Base-by-base conservation (phyloP, 2,888 invertebrate species). In the Apamea crenata region DNA sequence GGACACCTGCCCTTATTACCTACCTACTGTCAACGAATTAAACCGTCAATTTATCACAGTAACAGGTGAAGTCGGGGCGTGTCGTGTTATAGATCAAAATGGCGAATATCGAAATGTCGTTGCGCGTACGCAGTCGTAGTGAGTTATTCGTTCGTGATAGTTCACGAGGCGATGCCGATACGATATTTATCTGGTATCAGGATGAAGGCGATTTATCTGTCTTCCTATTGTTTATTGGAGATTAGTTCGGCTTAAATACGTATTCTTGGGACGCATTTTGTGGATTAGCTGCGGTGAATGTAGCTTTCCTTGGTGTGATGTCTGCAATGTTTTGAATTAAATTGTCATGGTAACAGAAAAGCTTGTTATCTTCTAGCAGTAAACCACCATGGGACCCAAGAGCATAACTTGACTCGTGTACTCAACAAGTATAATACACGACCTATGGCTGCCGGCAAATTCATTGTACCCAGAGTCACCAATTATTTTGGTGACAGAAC, bases 71-170 rank as follows among this genome's bases (percentile, higher is more conserved):
- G 83, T 29, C 81, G 71, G 81, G 90, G 90, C 84, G 90, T 82
- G 87, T 80, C 80, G 81, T 72, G 85, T 86, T 89, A 86, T 87
- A 87, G 89, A 88, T 89, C 88, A 88, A 88, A 84, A 85, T 87
- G 82, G 88, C 88, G 85, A 86, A 87, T 89, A 89, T 90, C 90
- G 85, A 90, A 92, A 92, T 91, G 91, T 90, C 92, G 87, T 77
- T 90, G 91, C 90, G 91, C 90, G 89, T 90, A 90, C 92, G 92
- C 91, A 88, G 85, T 78, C 75, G 78, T 77, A 63, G 73, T 89
- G 89, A 91, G 85, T 90, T 90, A 91, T 90, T 81, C 82, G 88
- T 82, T 91, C 91, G 91, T 91, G 91, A 91, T 91, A 91, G 91
- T 91, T 90, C 91, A 91, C 86, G 86, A 77, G 80, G 84, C 89